These are phyloP conservation scores for Drosophila infuscata DNA, from an alignment of 2,888 invertebrate species.

Conservation along the genomic window DNA sequence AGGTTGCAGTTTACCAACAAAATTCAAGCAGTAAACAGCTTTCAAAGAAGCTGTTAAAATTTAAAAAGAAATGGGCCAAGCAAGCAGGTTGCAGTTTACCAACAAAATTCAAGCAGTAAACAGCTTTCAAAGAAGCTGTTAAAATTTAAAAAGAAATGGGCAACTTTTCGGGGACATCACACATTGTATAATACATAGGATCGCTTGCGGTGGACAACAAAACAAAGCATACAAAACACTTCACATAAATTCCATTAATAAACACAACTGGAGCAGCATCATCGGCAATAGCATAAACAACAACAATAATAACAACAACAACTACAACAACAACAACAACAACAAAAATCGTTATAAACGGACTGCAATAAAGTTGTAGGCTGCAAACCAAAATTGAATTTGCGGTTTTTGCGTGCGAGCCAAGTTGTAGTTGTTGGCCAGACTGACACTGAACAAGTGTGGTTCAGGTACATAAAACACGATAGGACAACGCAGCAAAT, in stretches of 20 bases:
- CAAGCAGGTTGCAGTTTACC: neutral
- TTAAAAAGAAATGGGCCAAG: neutral
- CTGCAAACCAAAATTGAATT: slow-evolving; percentile 77
- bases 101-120: neutral
- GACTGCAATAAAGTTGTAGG: slow-evolving; percentile 57
- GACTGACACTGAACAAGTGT: slow-evolving; percentile 13
- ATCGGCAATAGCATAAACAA: slow-evolving; percentile 7
- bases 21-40: neutral
- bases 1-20: neutral
- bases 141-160: neutral
- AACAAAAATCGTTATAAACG: slow-evolving; percentile 43
- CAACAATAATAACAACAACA: neutral
- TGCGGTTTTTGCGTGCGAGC: slow-evolving; percentile 59
- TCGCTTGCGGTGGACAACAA: slow-evolving; percentile 57
- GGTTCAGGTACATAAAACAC: slow-evolving; percentile 38
- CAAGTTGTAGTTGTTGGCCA: slow-evolving; percentile 34
- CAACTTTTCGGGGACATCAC: neutral
- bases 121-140: neutral
- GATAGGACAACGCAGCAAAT: slow-evolving; percentile 57
- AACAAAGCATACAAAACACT: slow-evolving; percentile 66
- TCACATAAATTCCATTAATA: slow-evolving; percentile 75
- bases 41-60: neutral
- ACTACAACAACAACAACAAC: slow-evolving; percentile 24
- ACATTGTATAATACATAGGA: slow-evolving; percentile 53
- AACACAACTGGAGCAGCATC: slow-evolving; percentile 11